Evolutionary conservation across 2,888 invertebrate genomes (phyloP).

Genomic region (Acanthosepion lycidas): DNA sequence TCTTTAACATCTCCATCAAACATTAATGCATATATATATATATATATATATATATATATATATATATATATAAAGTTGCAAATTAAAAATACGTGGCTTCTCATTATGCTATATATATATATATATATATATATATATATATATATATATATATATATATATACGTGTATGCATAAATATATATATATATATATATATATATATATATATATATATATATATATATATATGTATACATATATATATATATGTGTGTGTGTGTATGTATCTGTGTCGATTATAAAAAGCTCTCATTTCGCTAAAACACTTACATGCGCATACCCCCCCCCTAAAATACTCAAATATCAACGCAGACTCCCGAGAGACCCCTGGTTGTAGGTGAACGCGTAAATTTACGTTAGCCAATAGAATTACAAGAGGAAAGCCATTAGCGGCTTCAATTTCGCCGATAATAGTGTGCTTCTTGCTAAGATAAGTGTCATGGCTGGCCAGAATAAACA

Average conservation of each 20-base stretch:
- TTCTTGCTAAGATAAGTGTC: background rate
- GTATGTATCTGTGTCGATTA: background rate
- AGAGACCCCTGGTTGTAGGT: background rate
- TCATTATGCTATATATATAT: no score
- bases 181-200: background rate
- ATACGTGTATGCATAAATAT: background rate
- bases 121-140: no score
- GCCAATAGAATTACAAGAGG: background rate
- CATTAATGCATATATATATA: no score
- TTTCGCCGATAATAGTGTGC: background rate
- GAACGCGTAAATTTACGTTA: background rate
- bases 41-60: no score
- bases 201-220: background rate
- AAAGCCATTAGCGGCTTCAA: background rate
- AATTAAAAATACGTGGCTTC: no score
- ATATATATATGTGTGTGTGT: background rate
- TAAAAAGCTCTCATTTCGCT: background rate
- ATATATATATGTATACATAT: background rate
- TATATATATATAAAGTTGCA: no score
- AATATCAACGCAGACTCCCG: background rate
- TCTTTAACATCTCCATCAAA: no score
- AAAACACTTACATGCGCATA: background rate
- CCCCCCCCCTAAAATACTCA: background rate
- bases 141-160: no score
- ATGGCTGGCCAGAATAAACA: background rate